Evolutionary conservation across 2,797 vertebrate species (phyloP), one percentile per base, ranked within the genome.

Genomic region (Pseudocheirus occidentalis): DNA sequence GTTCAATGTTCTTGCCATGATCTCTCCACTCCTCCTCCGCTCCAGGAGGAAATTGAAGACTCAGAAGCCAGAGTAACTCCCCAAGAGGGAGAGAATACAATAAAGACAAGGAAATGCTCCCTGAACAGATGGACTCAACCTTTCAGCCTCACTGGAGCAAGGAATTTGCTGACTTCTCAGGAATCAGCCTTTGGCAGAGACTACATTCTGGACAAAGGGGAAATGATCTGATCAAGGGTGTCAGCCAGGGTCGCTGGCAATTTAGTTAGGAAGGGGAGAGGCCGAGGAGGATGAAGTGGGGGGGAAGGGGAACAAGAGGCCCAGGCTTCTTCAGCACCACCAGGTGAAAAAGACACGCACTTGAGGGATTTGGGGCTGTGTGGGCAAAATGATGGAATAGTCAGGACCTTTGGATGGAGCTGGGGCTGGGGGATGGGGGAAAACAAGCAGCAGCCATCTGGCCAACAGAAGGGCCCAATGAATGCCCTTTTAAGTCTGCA

Each of bases 111-210:
- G 98, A 98, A 98, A 96, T 1, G 5, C 92, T 94, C 40, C 5
- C 1, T 46, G 94, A 97, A 94, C 97, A 97, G 97, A 98, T 98
- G 98, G 96, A 94, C 93, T 97, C 97, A 95, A 95, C 90, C 93
- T 97, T 53, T 21, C 92, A 34, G 94, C 62, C 90, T 93, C 28
- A 46, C 73, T 46, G 21, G 40, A 87, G 73, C 73, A 59, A 96
- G 97, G 98, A 98, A 98, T 98, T 96, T 98, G 97, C 98, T 98
- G 98, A 98, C 96, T 98, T 11, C 91, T 97, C 95, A 97, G 97
- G 96, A 97, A 97, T 56, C 59, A 91, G 96, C 59, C 96, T 95
- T 96, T 97, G 97, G 97, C 96, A 96, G 95, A 92, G 95, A 95
- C 96, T 98, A 95, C 96, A 94, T 92, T 96, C 94, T 97, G 96